phyloP scores from a whole-genome alignment of 2,888 invertebrate genomes.

The Aquatica leii region DNA sequence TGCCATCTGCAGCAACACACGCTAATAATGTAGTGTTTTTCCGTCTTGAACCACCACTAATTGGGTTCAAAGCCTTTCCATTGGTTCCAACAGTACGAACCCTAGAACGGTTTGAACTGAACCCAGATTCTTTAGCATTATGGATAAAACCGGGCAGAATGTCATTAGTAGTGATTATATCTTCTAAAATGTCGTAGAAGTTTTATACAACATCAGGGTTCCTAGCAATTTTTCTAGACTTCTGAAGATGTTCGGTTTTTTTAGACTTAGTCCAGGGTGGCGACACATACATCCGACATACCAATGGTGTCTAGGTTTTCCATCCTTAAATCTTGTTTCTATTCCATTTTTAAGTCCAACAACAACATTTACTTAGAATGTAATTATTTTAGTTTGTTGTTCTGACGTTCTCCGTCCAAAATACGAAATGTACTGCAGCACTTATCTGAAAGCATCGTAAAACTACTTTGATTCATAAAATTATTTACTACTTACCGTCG shows the following conservation, averaged over 20 bases:
- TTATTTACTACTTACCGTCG: no score
- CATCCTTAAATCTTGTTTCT: not conserved
- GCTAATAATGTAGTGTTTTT: not conserved
- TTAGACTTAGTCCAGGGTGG: slow-evolving; percentile 32
- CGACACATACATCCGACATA: slow-evolving; percentile 29
- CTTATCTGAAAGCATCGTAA: no score
- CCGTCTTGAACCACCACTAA: not conserved
- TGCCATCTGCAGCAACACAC: not conserved
- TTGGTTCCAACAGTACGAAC: not conserved
- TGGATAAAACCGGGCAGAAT: no score
- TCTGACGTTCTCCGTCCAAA: no score
- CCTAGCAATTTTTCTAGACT: not conserved
- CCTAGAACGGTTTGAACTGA: not conserved
- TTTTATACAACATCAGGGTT: no score
- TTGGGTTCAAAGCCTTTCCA: not conserved
- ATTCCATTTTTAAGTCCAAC: not conserved
- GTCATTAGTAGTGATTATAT: not conserved
- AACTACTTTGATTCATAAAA: no score
- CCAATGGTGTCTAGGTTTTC: no score
- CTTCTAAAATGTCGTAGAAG: not conserved
- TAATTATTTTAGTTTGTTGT: no score
- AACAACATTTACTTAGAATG: not conserved
- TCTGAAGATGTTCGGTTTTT: slow-evolving; percentile 40
- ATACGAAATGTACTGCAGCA: no score
- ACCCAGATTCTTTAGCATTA: not conserved